Conservation (phyloP, 2,113 vertebrate genomes). For the Nasalis larvatus region DNA sequence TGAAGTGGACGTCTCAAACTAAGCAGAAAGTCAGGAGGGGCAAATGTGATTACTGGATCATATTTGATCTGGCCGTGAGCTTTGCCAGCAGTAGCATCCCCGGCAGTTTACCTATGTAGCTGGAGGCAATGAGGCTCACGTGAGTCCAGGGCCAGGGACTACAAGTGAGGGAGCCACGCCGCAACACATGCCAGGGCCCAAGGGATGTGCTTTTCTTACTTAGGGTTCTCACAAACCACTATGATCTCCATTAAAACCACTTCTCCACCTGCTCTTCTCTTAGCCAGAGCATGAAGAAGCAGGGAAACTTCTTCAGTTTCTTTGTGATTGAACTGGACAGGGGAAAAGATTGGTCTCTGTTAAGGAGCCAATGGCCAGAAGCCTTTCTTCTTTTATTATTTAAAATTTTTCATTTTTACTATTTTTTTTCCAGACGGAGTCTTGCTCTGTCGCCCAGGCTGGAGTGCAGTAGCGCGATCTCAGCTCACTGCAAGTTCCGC, state of each 20-base stretch:
- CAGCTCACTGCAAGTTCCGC: too few species aligned
- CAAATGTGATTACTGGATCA: not conserved
- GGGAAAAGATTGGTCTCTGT: too few species aligned
- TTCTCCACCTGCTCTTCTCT: not conserved
- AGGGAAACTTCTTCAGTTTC: not conserved
- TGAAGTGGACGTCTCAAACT: not conserved
- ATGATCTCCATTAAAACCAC: not conserved
- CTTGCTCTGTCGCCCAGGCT: too few species aligned
- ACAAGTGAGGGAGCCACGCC: not conserved
- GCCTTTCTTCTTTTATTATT: not conserved
- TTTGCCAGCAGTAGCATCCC: not conserved
- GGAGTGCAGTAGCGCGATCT: too few species aligned
- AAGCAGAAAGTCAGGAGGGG: not conserved
- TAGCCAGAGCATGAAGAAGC: not conserved
- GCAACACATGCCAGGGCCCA: not conserved
- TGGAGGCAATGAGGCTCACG: accelerated
- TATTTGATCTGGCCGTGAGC: not conserved
- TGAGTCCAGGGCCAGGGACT: not conserved
- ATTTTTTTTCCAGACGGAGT: too few species aligned
- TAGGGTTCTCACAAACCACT: not conserved
- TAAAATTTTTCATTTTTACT: too few species aligned
- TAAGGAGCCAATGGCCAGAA: not conserved
- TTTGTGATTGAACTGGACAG: accelerated
- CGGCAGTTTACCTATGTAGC: not conserved
- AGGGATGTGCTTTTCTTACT: not conserved